Base-by-base conservation (phyloP, 2,888 invertebrate species). In the Brachypterus glaber region DNA sequence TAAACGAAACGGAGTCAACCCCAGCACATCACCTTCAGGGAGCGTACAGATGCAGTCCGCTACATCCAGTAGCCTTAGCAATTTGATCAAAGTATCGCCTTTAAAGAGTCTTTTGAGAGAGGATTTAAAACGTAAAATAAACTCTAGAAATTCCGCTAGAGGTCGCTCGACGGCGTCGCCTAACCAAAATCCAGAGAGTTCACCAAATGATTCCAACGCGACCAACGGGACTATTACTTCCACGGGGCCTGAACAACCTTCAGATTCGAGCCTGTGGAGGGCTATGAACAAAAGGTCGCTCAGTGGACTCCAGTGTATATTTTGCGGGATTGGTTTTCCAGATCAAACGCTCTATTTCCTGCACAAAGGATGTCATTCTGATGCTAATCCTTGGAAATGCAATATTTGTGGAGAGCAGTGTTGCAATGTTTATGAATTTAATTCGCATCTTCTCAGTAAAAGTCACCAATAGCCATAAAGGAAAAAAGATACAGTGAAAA, bases 321-420 rank as follows among this genome's bases (percentile, higher is more conserved):
- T 87, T 67, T 97, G 96, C 68, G 85, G 89, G 53, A 92, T 97
- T 57, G 80, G 86, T 32, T 97, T 93, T 69, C 90, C 91, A 24
- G 95, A 97, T 68, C 88, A 90, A 60, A 96, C 95, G 0, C 74
- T 96, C 39, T 95, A 93, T 69, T 91, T 95, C 69, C 75, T 97
- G 48, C 96, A 97, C 73, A 95, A 95, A 71, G 95, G 95, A 50
- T 90, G 96, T 64, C 96, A 97, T 70, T 93, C 93, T 52, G 91
- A 92, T 62, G 86, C 89, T 50, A 93, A 95, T 69, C 95, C 96
- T 1, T 96, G 83, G 82, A 92, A 92, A 69, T 95, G 95, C 68
- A 96, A 96, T 70, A 89, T 96, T 53, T 97, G 96, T 66, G 95
- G 95, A 33, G 89, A 91, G 65, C 84, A 87, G 62, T 91, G 91